Evolutionary conservation across 2,888 invertebrate species (phyloP), one percentile per base, ranked within the genome.

Genomic region (Nomada fabriciana): DNA sequence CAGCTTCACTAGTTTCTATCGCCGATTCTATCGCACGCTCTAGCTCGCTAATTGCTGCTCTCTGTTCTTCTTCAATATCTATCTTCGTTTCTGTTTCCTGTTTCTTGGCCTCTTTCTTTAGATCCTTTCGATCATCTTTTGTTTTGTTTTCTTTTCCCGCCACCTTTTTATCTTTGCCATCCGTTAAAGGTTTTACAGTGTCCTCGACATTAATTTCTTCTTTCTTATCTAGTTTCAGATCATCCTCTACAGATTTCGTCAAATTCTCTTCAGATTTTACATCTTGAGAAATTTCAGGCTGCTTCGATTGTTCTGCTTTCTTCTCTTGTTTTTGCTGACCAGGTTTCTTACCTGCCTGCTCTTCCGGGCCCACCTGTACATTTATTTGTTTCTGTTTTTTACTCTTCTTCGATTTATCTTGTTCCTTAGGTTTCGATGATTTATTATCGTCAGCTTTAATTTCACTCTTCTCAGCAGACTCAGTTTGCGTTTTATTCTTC

Each of bases 61-160:
- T 63, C n/a, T 77, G 65, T 10, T 70, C 65, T 25, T 72, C 65
- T 9, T 78, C 78, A n/a, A 93, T 94, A 72, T 92, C 94, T 73
- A 91, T 91, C 83, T 93, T 94, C 84, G 29, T 25, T 52, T 71
- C 36, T 15, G 23, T 2, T 52, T 70, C 74, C 7, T 42, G 15
- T 3, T 65, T 11, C 2, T 10, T n/a, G 9, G 23, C 20, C 11
- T 74, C 69, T 78, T 77, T 57, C 68, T 68, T 57, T n/a, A 42
- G 57, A 25, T 52, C 52, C 64, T 55, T 73, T 11, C 2, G 80
- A 63, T 78, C 78, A 9, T 23, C 42, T 1, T 60, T 47, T 4
- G 61, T 47, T 29, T 2, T 36, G 13, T 23, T 20, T 5, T 47
- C 36, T 20, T 80, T 78, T 4, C 63, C 65, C 50, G 0, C 20